Base-by-base conservation (phyloP, 2,888 invertebrate species). In the Linyphia triangularis region DNA sequence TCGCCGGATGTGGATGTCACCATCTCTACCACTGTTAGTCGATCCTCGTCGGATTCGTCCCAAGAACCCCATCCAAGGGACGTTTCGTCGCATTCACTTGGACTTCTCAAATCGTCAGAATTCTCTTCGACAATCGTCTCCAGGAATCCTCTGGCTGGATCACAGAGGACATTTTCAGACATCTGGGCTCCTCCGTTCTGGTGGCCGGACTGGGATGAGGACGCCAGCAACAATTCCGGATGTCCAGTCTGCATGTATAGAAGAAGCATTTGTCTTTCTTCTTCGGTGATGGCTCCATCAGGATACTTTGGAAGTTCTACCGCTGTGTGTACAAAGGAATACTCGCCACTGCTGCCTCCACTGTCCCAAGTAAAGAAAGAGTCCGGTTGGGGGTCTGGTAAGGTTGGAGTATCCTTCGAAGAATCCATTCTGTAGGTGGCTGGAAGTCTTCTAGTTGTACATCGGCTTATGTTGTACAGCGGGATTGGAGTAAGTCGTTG, bases 361-460 rank as follows among this genome's bases (percentile, higher is more conserved):
- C 89, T 89, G 33, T 89, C 89, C 89, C 89, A 89, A 7, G 89
- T 85, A 69, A 89, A 85, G 70, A 85, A 89, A 2, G 82, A 79
- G 28, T 85, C 89, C 28, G 77, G 57, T 28, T 88, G 88, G 24
- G 78, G 63, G 7, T 75, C 85, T 43, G 63, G 51, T 3, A 40
- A 19, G 9, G 40, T 19, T 13, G 63, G 65, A 5, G 43, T 7
- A 37, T 86, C 72, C 2, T 22, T 28, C 1, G 59, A 24, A 30
- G 63, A 19, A 69, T 78, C 78, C 85, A 85, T 85, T 24, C 9
- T 43, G 7, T 5, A 6, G 3, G 28, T 4, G 30, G 57, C 16
- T 13, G n/a, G 59, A 22, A 28, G 22, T 26, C 57, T 33, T 3
- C 10, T 22, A 69, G 37, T 26, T 7, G 51, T 51, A 51, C 72